A percentile compares a stretch with the other conserved stretches of the same genome.
Conservation (phyloP, 2,113 vertebrate genomes). For the Tretioscincus oriximinensis region DNA sequence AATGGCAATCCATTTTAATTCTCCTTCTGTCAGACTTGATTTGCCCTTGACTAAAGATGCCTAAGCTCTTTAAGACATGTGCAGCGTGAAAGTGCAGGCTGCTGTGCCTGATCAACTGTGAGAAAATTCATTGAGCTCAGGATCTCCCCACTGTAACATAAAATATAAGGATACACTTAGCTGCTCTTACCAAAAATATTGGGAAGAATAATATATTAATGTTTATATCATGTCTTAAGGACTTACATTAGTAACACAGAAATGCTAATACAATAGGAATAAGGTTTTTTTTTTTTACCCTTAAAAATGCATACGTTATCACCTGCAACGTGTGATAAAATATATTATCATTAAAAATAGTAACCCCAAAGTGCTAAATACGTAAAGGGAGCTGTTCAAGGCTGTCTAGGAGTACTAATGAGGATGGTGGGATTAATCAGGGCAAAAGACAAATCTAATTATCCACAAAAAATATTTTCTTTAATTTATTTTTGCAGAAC, state of each 20-base stretch:
- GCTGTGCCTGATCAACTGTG: background rate
- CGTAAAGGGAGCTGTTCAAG: background rate
- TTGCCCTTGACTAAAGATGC: constrained; percentile 1
- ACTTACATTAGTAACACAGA: constrained; percentile 3
- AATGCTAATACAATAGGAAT: constrained; percentile 5
- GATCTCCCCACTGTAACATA: constrained; percentile 2
- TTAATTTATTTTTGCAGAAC: background rate
- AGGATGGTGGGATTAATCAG: constrained; percentile 1
- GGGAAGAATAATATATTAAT: constrained; percentile 17
- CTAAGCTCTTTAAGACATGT: background rate
- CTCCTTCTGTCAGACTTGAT: background rate
- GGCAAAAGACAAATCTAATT: constrained; percentile 10
- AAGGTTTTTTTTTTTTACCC: constrained; percentile 6
- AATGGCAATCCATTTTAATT: constrained; percentile 5
- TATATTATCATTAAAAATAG: background rate
- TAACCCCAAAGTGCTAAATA: constrained; percentile 13
- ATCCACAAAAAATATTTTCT: background rate
- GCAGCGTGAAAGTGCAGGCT: background rate
- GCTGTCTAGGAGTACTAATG: background rate
- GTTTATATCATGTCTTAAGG: constrained; percentile 12
- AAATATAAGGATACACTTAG: background rate
- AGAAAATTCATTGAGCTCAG: background rate
- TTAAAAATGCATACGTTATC: background rate
- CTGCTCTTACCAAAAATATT: background rate
- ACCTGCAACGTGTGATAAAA: background rate